These are phyloP conservation scores for Xiphophorus hellerii DNA, from an alignment of 2,113 vertebrate genomes.

Conservation along the genomic window DNA sequence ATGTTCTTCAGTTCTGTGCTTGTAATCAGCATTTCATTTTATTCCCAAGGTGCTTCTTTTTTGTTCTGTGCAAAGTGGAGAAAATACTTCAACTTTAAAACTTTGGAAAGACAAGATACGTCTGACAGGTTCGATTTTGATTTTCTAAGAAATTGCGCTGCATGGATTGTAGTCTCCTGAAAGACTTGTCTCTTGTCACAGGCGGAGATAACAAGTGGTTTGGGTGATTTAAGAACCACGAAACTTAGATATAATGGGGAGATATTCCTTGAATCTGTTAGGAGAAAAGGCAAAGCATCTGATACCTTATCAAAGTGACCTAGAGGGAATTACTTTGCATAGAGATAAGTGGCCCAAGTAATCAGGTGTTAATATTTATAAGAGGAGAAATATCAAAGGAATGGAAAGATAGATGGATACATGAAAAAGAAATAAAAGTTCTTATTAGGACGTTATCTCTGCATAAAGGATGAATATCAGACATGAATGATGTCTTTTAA, in stretches of 20 bases:
- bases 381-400: constrained; percentile 30
- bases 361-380: constrained; percentile 63
- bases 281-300: constrained; percentile 19
- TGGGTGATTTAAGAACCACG: constrained; percentile 24
- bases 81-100: background rate
- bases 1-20: background rate
- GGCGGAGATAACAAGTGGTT: constrained; percentile 37
- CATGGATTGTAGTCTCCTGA: background rate
- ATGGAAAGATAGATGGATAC: background rate
- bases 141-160: background rate
- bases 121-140: background rate
- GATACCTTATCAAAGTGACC: constrained; percentile 45
- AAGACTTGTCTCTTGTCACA: background rate
- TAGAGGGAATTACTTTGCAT: constrained; percentile 28
- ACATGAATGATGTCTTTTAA: constrained; percentile 14
- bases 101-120: background rate
- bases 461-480: constrained; percentile 39
- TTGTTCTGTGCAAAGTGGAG: background rate
- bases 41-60: background rate
- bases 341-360: constrained; percentile 53
- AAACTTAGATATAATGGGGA: constrained; percentile 13
- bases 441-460: constrained; percentile 48
- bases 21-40: background rate
- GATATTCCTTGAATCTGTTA: constrained; percentile 24
- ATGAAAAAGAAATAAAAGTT: constrained; percentile 39